Conservation (phyloP, 2,888 invertebrate species). For the Netelia melanura region DNA sequence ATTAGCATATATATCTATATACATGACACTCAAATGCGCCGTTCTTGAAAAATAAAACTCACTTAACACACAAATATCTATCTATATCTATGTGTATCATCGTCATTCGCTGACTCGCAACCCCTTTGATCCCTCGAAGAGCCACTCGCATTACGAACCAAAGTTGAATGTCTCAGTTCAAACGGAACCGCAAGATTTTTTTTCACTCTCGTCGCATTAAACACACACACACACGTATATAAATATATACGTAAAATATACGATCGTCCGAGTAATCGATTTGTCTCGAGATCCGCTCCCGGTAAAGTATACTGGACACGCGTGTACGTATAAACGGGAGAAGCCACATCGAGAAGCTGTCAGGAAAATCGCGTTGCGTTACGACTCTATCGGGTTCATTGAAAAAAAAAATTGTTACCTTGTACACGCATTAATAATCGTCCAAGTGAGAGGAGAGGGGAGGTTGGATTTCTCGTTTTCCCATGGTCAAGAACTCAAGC, state of each 20-base stretch:
- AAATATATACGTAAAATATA: not conserved
- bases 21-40: conserved; percentile 30
- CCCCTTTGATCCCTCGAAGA: conserved; percentile 21
- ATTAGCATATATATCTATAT: conserved; percentile 37
- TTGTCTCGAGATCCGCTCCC: conserved; percentile 60
- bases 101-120: conserved; percentile 27
- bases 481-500: not conserved
- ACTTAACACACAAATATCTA: conserved; percentile 25
- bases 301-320: conserved; percentile 52
- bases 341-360: conserved; percentile 35
- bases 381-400: conserved; percentile 48
- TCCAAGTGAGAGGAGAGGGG: not conserved
- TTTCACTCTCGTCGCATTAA: conserved; percentile 39
- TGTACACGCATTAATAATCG: conserved; percentile 48
- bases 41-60: conserved; percentile 32
- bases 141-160: conserved; percentile 26
- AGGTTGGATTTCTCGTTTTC: not conserved
- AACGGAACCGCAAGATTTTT: conserved; percentile 18
- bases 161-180: conserved; percentile 43
- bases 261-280: conserved; percentile 57
- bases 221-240: not conserved
- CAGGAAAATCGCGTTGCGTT: conserved; percentile 41
- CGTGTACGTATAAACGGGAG: not conserved
- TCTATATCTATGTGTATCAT: conserved; percentile 16
- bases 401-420: conserved; percentile 3